Evolutionary conservation across 92 coral and sea anemone species (phyloP), one percentile per base, ranked within the genome.

Genomic region (Epizoanthus fatuus): DNA sequence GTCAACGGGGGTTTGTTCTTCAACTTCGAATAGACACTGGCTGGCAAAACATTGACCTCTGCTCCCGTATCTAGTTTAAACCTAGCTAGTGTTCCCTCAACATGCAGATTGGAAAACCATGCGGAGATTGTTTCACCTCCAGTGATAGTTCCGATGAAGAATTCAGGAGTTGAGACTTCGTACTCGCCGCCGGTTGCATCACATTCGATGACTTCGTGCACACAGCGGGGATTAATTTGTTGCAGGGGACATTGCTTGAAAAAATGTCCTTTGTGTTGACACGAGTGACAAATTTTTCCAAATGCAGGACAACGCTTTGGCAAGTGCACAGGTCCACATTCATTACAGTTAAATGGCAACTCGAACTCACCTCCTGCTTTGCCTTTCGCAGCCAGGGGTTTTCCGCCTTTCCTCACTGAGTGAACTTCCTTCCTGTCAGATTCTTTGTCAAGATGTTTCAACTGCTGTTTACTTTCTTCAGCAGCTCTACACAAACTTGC

Each of bases 51-150:
- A 56, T 69, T 66, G 15, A 54, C 67, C 56, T 75, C 81, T 35
- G 81, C 81, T 17, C 81, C 66, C 38, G 47, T 75, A 25, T 75
- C 67, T 39, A 75, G 81, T 75, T 75, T 75, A 22, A 75, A 75
- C 56, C 69, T 40, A 54, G 51, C 74, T 25, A 53, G 47, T 37
- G 86, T 69, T 82, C 80, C 80, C n/a, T 77, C 86, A 11, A 35
- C 71, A 58, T 39, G 44, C 44, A 82, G 29, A 39, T 17, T 82
- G 64, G 86, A 51, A 22, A 22, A 22, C 25, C 25, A 22, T 0
- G 25, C 25, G 25, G 25, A 22, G 25, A 0, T 22, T 22, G 25
- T 22, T 22, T 22, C 25, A 22, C 25, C 25, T 22, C 25, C 25
- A 22, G 25, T 22, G 25, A 22, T 22, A 22, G 25, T 22, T 22